Conservation (phyloP, 2,888 invertebrate genomes). For the Dioctria linearis region DNA sequence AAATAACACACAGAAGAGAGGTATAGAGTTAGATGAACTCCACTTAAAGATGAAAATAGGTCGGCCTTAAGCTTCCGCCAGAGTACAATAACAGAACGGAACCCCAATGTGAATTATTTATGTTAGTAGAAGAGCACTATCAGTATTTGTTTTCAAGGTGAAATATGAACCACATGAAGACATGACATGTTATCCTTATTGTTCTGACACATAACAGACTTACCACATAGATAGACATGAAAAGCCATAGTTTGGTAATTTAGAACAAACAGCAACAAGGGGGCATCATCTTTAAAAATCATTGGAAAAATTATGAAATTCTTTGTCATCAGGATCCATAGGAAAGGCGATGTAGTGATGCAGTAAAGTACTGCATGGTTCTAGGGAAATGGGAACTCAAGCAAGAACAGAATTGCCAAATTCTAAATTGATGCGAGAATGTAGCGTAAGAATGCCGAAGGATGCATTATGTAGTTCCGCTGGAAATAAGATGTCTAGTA, state of each 20-base stretch:
- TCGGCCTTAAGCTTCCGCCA: background rate
- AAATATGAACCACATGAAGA: background rate
- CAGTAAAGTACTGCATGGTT: too few species aligned
- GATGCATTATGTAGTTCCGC: too few species aligned
- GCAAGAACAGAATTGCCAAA: too few species aligned
- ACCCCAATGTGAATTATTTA: background rate
- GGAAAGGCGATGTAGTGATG: too few species aligned
- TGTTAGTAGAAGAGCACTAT: background rate
- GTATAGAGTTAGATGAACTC: constrained; percentile 18
- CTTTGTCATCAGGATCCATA: too few species aligned
- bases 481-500: too few species aligned
- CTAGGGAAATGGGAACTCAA: too few species aligned
- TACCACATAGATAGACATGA: background rate
- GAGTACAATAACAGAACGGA: background rate
- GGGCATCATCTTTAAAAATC: background rate
- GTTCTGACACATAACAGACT: background rate
- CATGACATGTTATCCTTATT: background rate
- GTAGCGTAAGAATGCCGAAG: too few species aligned
- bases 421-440: too few species aligned
- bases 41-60: constrained; percentile 34
- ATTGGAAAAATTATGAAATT: background rate
- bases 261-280: background rate
- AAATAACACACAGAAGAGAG: constrained; percentile 11
- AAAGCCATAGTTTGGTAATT: background rate
- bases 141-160: background rate